phyloP scores from a whole-genome alignment of 2,888 invertebrate species.

The Eupithecia pulchellata region DNA sequence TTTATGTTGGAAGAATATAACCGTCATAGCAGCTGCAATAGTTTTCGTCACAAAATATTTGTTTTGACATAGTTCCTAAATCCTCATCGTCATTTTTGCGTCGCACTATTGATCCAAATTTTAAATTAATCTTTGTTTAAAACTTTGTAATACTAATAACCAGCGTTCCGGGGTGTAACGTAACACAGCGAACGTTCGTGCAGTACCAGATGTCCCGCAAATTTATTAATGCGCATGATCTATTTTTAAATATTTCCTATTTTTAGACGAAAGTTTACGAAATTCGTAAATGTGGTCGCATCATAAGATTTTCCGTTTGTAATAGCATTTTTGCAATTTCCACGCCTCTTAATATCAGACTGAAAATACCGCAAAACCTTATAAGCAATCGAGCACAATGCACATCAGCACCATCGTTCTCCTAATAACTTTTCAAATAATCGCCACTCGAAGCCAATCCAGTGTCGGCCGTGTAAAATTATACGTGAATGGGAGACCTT shows the following conservation, averaged over 20 bases:
- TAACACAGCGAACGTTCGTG: no score
- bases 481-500: constrained; percentile 24
- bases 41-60: no score
- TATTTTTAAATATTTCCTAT: not conserved
- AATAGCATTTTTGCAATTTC: constrained; percentile 8
- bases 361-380: not conserved
- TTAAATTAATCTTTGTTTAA: no score
- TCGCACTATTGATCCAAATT: no score
- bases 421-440: constrained; percentile 10
- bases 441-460: not conserved
- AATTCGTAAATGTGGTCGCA: not conserved
- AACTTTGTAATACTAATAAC: no score
- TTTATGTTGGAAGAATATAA: no score
- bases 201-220: no score
- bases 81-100: no score
- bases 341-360: constrained; percentile 14
- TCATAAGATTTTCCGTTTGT: not conserved
- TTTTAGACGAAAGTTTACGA: not conserved
- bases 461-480: constrained; percentile 9
- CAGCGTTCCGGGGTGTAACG: no score
- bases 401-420: not conserved
- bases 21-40: no score
- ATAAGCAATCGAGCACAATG: constrained; percentile 20
- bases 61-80: no score
- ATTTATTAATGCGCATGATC: no score